Conservation (phyloP, 2,113 vertebrate species). For the Pluvialis apricaria region DNA sequence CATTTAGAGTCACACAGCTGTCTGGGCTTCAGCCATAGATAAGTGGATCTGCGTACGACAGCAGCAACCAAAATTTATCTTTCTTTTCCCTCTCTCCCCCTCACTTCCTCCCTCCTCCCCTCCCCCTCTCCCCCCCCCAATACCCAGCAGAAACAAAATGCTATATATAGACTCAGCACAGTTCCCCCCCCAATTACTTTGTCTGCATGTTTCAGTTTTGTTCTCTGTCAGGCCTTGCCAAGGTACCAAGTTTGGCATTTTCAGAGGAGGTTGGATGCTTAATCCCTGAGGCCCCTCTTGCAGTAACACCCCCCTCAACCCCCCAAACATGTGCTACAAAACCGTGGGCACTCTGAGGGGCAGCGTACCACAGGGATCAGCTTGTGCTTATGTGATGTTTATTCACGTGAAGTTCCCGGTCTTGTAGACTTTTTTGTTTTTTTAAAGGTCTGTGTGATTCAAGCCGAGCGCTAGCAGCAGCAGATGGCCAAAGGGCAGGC, state of each 20-base stretch:
- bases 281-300: not conserved
- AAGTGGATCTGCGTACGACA: conserved; percentile 32
- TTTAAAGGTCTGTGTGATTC: not conserved
- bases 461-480: not conserved
- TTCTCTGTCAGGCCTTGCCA: not conserved
- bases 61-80: conserved; percentile 14
- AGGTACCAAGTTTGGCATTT: not conserved
- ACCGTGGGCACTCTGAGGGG: not conserved
- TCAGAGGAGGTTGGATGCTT: not conserved
- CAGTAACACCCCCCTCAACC: not conserved
- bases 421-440: not conserved
- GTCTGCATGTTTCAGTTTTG: not conserved
- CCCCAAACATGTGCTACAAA: not conserved
- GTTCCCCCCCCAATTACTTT: not conserved
- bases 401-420: not conserved
- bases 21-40: conserved; percentile 46
- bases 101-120: not conserved
- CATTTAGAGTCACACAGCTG: conserved; percentile 41
- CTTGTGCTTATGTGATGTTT: not conserved
- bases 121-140: not conserved
- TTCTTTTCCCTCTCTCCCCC: conserved; percentile 7
- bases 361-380: not conserved
- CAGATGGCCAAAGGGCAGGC: conserved; percentile 49
- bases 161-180: conserved; percentile 27
- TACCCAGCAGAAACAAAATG: conserved; percentile 18